Evolutionary conservation across 2,113 vertebrate genomes (phyloP).

Genomic region (Gobius niger): DNA sequence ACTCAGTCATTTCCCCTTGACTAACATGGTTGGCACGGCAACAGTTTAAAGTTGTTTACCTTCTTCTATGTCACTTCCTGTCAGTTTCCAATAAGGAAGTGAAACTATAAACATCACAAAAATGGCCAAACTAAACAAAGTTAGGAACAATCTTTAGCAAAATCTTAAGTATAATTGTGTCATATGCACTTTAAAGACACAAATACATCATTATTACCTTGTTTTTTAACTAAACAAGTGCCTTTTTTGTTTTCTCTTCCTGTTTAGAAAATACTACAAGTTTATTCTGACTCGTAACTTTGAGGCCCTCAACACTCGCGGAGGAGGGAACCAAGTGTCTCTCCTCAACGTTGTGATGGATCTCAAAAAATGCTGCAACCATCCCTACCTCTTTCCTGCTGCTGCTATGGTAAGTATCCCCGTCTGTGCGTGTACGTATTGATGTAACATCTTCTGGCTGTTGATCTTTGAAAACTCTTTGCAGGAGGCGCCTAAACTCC

Average conservation of each 20-base stretch:
- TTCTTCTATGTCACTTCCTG: too few relatives aligned
- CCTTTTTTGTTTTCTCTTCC: constrained; percentile 11
- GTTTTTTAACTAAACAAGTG: neutral
- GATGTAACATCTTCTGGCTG: neutral
- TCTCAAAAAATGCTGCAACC: constrained; percentile 98
- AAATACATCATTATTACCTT: too few relatives aligned
- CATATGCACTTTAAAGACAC: too few relatives aligned
- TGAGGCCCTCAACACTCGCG: constrained; percentile 93
- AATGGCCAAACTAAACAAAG: too few relatives aligned
- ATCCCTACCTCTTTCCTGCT: constrained; percentile 96
- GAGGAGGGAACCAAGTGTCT: constrained; percentile 95
- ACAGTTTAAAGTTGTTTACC: too few relatives aligned
- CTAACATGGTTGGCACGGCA: too few relatives aligned
- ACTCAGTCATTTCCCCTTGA: too few relatives aligned
- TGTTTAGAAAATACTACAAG: constrained; percentile 93
- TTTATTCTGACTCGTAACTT: constrained; percentile 97
- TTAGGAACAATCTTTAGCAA: too few relatives aligned
- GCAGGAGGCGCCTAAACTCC: constrained; percentile 97
- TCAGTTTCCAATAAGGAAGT: too few relatives aligned
- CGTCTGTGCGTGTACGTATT: neutral
- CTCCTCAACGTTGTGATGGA: constrained; percentile 98
- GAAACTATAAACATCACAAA: too few relatives aligned
- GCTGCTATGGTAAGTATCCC: constrained; percentile 85
- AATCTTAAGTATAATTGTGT: too few relatives aligned
- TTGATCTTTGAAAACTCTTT: constrained; percentile 4